A percentile compares a stretch with the other conserved stretches of the same genome.
These are phyloP conservation scores for Drosophila bifasciata DNA, from an alignment of 1,140 invertebrate species.

Conservation along the genomic window DNA sequence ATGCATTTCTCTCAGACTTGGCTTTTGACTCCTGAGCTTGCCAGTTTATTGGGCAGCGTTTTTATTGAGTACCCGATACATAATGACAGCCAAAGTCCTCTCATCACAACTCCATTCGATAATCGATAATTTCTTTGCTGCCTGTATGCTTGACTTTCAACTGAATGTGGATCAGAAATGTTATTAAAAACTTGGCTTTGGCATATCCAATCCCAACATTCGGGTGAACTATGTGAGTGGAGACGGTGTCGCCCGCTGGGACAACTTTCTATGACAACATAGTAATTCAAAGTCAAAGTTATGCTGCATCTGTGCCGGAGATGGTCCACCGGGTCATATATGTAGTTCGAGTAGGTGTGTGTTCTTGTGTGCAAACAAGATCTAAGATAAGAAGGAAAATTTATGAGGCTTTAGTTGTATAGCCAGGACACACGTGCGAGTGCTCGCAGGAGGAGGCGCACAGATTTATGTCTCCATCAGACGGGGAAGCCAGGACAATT, in stretches of 20 bases:
- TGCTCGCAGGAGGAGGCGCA: neutral
- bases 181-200: conserved; percentile 53
- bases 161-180: conserved; percentile 29
- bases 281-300: conserved; percentile 53
- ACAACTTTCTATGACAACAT: conserved; percentile 43
- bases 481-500: conserved; percentile 46
- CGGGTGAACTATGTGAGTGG: neutral
- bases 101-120: conserved; percentile 1
- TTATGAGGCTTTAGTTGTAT: conserved; percentile 14
- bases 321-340: conserved; percentile 6
- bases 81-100: conserved; percentile 6
- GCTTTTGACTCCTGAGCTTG: conserved; percentile 23
- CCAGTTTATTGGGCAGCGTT: conserved; percentile 3
- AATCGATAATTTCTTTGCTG: conserved; percentile 36
- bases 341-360: too few relatives aligned
- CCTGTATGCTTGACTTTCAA: conserved; percentile 1
- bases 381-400: conserved; percentile 12
- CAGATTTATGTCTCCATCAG: conserved; percentile 63
- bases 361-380: conserved; percentile 26
- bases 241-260: conserved; percentile 10
- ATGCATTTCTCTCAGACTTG: conserved; percentile 20
- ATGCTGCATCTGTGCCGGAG: conserved; percentile 33
- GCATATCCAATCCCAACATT: conserved; percentile 1
- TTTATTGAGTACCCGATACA: conserved; percentile 11
- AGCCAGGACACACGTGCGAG: neutral